Percentiles rank a stretch among this genome's conserved stretches.
Evolutionary conservation across 2,113 vertebrate genomes (phyloP).

Genomic region (Cairina moschata): DNA sequence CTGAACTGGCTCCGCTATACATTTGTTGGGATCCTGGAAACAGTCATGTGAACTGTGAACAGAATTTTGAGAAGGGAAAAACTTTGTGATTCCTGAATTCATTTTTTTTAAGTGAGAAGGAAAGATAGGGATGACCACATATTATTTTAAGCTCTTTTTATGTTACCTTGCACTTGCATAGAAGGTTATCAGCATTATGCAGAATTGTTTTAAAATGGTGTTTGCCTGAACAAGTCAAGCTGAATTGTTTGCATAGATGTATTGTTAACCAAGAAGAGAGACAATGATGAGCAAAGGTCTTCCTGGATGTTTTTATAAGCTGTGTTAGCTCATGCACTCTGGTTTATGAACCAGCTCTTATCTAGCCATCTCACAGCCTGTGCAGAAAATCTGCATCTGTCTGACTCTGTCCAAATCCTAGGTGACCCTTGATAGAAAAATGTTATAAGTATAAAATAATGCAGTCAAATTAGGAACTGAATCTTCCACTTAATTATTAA

Average conservation of each 20-base stretch:
- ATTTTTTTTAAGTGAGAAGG: background rate
- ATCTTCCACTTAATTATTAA: background rate
- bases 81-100: background rate
- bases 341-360: background rate
- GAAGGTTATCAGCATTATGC: background rate
- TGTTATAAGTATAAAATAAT: background rate
- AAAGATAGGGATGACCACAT: background rate
- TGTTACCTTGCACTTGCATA: accelerated
- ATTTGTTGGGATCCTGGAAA: conserved; percentile 49
- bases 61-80: conserved; percentile 48
- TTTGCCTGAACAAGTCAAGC: background rate
- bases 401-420: background rate
- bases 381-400: background rate
- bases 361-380: background rate
- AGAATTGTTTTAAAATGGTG: background rate
- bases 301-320: background rate
- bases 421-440: background rate
- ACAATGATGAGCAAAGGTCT: background rate
- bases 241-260: background rate
- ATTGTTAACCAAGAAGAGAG: background rate
- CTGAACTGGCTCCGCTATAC: conserved; percentile 51
- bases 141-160: background rate
- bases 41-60: conserved; percentile 33
- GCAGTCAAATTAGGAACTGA: background rate
- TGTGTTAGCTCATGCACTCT: background rate